Base-by-base conservation (phyloP, 2,888 invertebrate genomes). In the Catocala fraxini region DNA sequence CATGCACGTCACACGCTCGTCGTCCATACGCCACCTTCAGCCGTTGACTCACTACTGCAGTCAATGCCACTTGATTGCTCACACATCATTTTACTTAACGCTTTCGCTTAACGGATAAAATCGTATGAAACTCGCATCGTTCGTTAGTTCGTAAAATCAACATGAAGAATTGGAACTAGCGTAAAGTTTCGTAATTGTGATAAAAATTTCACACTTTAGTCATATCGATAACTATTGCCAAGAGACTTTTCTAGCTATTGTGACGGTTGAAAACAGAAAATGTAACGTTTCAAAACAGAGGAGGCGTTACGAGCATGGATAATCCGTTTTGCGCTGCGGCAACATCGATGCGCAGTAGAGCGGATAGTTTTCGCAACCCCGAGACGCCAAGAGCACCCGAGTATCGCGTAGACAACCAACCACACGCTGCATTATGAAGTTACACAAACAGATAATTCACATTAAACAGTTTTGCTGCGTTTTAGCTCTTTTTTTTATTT, bases 291-390 rank as follows among this genome's bases (percentile, higher is more conserved):
- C 78, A 70, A 80, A 77, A 82, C 71, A 63, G 67, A 78, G 66
- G 68, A 77, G 80, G 73, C 76, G 78, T 80, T 83, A 82, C 82
- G 66, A 83, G 82, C 84, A 82, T 83, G 71, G 84, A 84, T 86
- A 89, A 88, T 87, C 80, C 76, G 78, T 84, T 88, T 82, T 80
- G 80, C 79, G 79, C 81, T 74, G 80, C 77, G 74, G 83, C 86
- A 88, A 87, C 84, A 85, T 84, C 80, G 83, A 87, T 88, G 88
- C 82, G 85, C 89, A 90, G 83, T 85, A 87, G 88, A 89, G 89
- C 90, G 88, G 65, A 74, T 79, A 75, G 77, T 86, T 91, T 89
- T 89, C 88, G 89, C 86, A 91, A 91, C 80, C 69, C 64, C 53
- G 51, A 79, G 75, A 69, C 76, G 79, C 80, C 80, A 77, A 82